A percentile compares a stretch with the other conserved stretches of the same genome.
Evolutionary conservation across 2,888 invertebrate species (phyloP).

Genomic region (Antitype chi): DNA sequence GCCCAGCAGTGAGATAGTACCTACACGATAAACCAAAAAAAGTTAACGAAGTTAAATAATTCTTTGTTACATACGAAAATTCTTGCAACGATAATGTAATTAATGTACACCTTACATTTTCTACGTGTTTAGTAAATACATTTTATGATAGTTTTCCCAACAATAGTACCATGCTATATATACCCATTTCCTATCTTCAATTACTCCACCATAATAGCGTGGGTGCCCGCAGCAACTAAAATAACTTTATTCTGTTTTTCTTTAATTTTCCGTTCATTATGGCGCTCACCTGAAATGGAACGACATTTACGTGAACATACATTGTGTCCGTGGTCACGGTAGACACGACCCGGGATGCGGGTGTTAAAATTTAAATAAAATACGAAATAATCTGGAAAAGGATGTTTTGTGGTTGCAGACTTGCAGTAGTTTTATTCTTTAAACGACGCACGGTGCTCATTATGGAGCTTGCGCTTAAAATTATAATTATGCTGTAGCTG

Average conservation of each 20-base stretch:
- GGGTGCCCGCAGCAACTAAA: slow-evolving; percentile 7
- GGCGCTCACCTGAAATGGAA: slow-evolving; percentile 37
- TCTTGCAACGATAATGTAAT: not conserved
- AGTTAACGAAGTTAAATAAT: not conserved
- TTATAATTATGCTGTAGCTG: too few relatives aligned
- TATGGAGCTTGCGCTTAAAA: not conserved
- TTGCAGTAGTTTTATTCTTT: slow-evolving; percentile 17
- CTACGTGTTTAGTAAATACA: not conserved
- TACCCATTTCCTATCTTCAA: not conserved
- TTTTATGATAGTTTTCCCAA: not conserved
- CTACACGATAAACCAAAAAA: too few relatives aligned
- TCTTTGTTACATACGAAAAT: not conserved
- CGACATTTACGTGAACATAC: slow-evolving; percentile 38
- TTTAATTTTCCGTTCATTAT: slow-evolving; percentile 37
- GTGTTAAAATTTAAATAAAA: slow-evolving; percentile 55
- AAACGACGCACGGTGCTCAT: not conserved
- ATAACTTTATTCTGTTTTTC: slow-evolving; percentile 30
- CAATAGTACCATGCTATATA: too few relatives aligned
- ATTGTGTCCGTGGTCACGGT: slow-evolving; percentile 42
- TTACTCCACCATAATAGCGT: not conserved
- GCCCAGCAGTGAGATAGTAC: too few relatives aligned
- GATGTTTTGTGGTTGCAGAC: slow-evolving; percentile 6
- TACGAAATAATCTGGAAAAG: slow-evolving; percentile 36
- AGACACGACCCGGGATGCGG: slow-evolving; percentile 32
- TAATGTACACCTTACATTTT: not conserved